Evolutionary conservation across 2,797 vertebrate genomes (phyloP).

Genomic region (Sebastes aleutianus): DNA sequence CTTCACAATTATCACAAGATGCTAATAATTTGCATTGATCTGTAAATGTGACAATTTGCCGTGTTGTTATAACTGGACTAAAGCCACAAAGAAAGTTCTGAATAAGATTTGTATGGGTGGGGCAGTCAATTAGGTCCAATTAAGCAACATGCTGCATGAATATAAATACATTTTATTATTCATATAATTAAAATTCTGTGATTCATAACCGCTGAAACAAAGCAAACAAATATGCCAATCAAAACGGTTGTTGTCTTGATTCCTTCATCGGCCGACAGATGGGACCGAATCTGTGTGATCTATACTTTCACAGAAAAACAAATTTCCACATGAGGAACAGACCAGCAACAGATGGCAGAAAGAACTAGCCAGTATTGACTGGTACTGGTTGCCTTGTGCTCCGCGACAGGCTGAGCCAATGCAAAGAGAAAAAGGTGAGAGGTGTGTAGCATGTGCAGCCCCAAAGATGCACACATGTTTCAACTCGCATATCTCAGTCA

Average conservation of each 20-base stretch:
- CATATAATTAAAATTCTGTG: not conserved
- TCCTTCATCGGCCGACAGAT: constrained; percentile 20
- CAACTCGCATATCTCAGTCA: not conserved
- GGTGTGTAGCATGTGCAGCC: constrained; percentile 15
- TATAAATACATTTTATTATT: not conserved
- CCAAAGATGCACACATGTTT: not conserved
- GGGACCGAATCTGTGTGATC: constrained; percentile 19
- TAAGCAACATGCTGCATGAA: not conserved
- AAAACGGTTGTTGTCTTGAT: not conserved
- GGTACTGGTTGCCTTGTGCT: constrained; percentile 5
- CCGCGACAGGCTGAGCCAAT: not conserved
- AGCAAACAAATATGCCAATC: not conserved
- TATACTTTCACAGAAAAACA: constrained; percentile 27
- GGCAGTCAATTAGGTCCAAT: not conserved
- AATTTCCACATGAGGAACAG: constrained; percentile 11
- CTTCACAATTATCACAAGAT: not conserved
- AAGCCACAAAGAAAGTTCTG: not conserved
- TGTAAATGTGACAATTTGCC: not conserved
- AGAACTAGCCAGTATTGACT: not conserved
- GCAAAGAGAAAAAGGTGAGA: constrained; percentile 37
- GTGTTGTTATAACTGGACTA: not conserved
- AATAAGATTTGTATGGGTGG: not conserved
- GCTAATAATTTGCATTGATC: not conserved
- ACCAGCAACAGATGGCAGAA: constrained; percentile 46
- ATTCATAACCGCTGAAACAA: not conserved